Evolutionary conservation across 2,888 invertebrate species (phyloP).

Genomic region (Helicoverpa assulta): DNA sequence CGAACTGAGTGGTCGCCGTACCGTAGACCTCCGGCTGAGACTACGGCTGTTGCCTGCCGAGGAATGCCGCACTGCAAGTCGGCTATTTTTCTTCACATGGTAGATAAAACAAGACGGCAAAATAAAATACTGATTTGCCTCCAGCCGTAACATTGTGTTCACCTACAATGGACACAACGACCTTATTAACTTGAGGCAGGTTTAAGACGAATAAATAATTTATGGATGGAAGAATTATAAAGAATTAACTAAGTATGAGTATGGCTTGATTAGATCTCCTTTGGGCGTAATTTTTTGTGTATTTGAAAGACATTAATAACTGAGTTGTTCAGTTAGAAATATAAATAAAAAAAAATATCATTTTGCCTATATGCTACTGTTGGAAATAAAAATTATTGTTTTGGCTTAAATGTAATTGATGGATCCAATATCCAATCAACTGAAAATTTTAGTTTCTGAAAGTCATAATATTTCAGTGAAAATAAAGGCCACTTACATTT

Average conservation of each 20-base stretch:
- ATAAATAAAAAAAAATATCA: not conserved
- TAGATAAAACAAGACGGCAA: slow-evolving; percentile 75
- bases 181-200: slow-evolving; percentile 43
- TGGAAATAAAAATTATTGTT: too few relatives aligned
- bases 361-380: slow-evolving; percentile 1
- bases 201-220: slow-evolving; percentile 40
- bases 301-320: slow-evolving; percentile 40
- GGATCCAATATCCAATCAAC: too few relatives aligned
- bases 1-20: slow-evolving; percentile 77
- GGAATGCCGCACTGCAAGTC: slow-evolving; percentile 86
- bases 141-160: slow-evolving; percentile 42
- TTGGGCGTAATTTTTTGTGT: slow-evolving; percentile 46
- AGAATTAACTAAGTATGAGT: slow-evolving; percentile 24
- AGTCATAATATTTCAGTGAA: too few relatives aligned
- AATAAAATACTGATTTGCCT: slow-evolving; percentile 65
- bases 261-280: slow-evolving; percentile 55
- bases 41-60: slow-evolving; percentile 62
- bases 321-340: slow-evolving; percentile 1
- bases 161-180: slow-evolving; percentile 39
- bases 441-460: too few relatives aligned
- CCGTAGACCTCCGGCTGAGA: slow-evolving; percentile 45
- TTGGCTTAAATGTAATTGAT: too few relatives aligned
- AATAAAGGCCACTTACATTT: too few relatives aligned
- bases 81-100: slow-evolving; percentile 78
- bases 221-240: slow-evolving; percentile 27